These are phyloP conservation scores for Irena cyanogastra DNA, from an alignment of 2,113 vertebrate genomes.

Conservation along the genomic window DNA sequence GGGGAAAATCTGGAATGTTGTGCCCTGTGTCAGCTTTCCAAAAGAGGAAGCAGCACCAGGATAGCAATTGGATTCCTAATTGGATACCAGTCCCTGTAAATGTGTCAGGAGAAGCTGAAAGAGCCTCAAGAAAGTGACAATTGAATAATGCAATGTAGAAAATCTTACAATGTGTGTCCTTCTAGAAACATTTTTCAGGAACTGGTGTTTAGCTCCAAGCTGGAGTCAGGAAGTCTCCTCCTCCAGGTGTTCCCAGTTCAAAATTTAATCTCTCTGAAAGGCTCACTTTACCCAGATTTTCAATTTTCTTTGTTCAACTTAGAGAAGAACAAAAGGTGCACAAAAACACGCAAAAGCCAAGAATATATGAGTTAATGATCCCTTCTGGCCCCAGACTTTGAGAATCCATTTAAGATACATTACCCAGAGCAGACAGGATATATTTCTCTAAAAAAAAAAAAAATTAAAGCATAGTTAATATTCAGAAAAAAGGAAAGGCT, in stretches of 20 bases:
- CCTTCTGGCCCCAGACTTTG: background rate
- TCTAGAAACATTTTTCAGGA: background rate
- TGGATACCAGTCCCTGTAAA: background rate
- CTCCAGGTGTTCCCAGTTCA: background rate
- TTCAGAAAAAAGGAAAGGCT: background rate
- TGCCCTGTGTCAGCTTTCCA: background rate
- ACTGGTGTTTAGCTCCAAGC: background rate
- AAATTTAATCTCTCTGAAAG: background rate
- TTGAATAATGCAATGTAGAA: background rate
- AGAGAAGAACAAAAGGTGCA: background rate
- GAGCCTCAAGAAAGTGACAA: background rate
- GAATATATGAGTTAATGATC: background rate
- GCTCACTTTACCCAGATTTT: background rate
- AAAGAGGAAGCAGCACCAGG: background rate
- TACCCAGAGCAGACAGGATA: background rate
- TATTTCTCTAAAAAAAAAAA: background rate
- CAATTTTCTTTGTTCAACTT: background rate
- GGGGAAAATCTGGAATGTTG: background rate
- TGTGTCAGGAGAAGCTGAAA: background rate
- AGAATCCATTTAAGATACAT: background rate
- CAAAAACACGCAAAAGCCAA: background rate
- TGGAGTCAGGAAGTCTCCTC: background rate
- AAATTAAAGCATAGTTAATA: background rate
- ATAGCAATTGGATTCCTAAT: background rate
- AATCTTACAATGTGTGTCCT: rapidly evolving